phyloP scores from a whole-genome alignment of 2,888 invertebrate genomes.

The Phyto melanocephala region DNA sequence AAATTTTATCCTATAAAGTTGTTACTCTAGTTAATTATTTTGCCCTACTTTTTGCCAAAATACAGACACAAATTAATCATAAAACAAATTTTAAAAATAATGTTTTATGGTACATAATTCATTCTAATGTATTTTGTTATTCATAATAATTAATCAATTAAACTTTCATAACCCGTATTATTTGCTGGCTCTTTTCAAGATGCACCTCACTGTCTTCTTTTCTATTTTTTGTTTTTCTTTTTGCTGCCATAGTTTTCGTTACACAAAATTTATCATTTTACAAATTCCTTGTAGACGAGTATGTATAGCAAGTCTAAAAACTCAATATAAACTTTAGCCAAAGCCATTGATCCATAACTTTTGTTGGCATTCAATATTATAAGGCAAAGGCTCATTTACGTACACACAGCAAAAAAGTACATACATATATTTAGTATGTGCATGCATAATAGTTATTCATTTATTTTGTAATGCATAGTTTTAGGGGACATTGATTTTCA shows the following conservation, averaged over 20 bases:
- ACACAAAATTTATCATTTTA: slow-evolving; percentile 29
- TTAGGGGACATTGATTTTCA: slow-evolving; percentile 63
- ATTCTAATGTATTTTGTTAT: too few species aligned
- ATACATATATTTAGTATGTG: background rate
- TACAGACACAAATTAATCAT: too few species aligned
- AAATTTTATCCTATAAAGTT: too few species aligned
- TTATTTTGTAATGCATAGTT: slow-evolving; percentile 58
- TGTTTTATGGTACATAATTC: too few species aligned
- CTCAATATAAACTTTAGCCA: slow-evolving; percentile 46
- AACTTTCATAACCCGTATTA: too few species aligned
- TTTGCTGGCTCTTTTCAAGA: too few species aligned
- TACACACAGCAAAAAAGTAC: background rate
- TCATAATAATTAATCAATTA: too few species aligned
- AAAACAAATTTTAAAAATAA: too few species aligned
- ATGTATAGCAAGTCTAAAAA: slow-evolving; percentile 4
- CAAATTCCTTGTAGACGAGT: background rate
- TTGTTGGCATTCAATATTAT: slow-evolving; percentile 40
- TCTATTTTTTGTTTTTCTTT: background rate
- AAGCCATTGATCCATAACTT: slow-evolving; percentile 55
- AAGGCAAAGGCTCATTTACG: background rate
- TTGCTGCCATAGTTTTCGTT: background rate
- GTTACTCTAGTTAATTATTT: too few species aligned
- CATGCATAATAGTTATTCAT: slow-evolving; percentile 39
- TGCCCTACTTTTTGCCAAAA: too few species aligned
- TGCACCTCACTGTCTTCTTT: background rate